These are phyloP conservation scores for Sphaerophoria rueppellii DNA, from an alignment of 2,888 invertebrate genomes.

Conservation along the genomic window DNA sequence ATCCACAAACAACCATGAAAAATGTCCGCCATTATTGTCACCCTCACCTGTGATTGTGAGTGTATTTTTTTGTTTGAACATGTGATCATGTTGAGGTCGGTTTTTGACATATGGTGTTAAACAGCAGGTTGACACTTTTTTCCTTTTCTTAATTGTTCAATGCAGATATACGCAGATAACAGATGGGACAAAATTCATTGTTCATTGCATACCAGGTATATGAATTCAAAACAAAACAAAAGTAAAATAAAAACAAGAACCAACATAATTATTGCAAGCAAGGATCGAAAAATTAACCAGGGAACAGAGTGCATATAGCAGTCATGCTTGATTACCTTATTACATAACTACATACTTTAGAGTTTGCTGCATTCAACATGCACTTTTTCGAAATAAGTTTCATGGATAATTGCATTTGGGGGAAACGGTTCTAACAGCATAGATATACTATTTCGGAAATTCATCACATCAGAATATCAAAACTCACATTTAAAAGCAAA, in stretches of 20 bases:
- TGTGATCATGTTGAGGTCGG: conserved; percentile 33
- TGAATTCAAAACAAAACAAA: conserved; percentile 8
- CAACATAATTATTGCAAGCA: conserved; percentile 2
- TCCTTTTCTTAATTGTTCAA: conserved; percentile 12
- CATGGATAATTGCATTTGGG: conserved; percentile 58
- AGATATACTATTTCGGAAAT: conserved; percentile 17
- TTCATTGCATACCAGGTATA: neutral
- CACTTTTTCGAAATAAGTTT: conserved; percentile 8
- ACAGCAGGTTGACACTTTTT: conserved; percentile 53
- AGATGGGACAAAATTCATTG: neutral
- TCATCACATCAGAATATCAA: neutral
- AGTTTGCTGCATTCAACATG: neutral
- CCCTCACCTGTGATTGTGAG: conserved; percentile 6
- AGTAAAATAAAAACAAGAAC: neutral
- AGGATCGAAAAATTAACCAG: conserved; percentile 35
- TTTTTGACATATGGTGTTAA: conserved; percentile 46
- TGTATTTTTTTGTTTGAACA: conserved; percentile 16
- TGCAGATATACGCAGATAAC: conserved; percentile 29
- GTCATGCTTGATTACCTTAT: conserved; percentile 67
- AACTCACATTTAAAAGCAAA: conserved; percentile 53
- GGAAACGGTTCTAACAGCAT: conserved; percentile 46
- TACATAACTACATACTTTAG: no score
- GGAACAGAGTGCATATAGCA: neutral
- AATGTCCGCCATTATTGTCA: conserved; percentile 8
- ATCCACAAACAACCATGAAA: neutral